Conservation (phyloP, 37 sponge, comb jelly and placozoan species). For the Corticium candelabrum region DNA sequence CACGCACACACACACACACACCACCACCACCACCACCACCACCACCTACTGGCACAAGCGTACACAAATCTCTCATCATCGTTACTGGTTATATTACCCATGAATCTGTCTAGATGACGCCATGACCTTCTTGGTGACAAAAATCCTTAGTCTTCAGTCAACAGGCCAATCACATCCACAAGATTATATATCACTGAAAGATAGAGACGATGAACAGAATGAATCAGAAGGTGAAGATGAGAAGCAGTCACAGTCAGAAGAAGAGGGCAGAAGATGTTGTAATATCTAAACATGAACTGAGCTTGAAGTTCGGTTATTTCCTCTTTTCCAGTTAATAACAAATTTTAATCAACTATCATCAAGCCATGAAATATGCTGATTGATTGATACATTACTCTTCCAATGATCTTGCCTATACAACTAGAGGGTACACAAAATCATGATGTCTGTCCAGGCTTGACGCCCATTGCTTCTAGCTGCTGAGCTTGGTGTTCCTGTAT, state of each 20-base stretch:
- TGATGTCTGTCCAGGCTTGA: too few relatives aligned
- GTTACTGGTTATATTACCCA: too few relatives aligned
- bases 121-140: constrained; percentile 2
- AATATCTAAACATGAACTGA: not conserved
- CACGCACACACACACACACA: not conserved
- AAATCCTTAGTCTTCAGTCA: not conserved
- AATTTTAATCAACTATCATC: too few relatives aligned
- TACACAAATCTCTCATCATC: not conserved
- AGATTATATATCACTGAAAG: not conserved
- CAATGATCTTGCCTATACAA: too few relatives aligned
- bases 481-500: constrained; percentile 77
- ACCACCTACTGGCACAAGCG: too few relatives aligned
- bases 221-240: not conserved
- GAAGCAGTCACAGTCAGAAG: not conserved
- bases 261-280: not conserved
- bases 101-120: constrained; percentile 2
- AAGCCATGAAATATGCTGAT: too few relatives aligned
- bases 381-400: too few relatives aligned
- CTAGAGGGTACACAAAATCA: too few relatives aligned
- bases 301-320: too few relatives aligned
- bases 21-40: not conserved
- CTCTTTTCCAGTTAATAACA: too few relatives aligned
- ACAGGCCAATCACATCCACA: not conserved
- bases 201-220: not conserved
- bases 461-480: constrained; percentile 21